Percentiles rank a stretch among this genome's conserved stretches.
These are phyloP conservation scores for Drosophila varians DNA, from an alignment of 1,140 invertebrate species.

Conservation along the genomic window DNA sequence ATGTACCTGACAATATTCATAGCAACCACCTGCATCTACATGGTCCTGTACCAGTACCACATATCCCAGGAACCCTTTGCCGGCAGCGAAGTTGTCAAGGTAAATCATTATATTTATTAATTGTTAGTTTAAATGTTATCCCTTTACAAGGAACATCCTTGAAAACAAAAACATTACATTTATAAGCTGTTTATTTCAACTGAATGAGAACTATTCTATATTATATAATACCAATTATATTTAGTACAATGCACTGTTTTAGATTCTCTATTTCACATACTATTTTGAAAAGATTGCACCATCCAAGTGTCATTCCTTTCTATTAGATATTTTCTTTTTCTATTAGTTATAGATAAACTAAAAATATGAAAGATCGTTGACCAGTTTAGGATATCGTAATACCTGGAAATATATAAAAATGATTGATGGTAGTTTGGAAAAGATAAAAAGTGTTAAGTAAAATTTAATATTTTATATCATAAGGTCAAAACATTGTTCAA, in stretches of 20 bases:
- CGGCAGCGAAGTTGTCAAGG: conserved; percentile 70
- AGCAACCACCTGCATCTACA: conserved; percentile 82
- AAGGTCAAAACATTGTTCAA: background rate
- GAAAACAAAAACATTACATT: too few species aligned
- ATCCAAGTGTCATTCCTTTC: background rate
- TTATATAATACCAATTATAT: too few species aligned
- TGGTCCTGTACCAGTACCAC: conserved; percentile 83
- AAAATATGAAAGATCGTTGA: background rate
- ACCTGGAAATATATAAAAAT: background rate
- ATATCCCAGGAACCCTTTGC: conserved; percentile 69
- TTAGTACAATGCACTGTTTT: background rate
- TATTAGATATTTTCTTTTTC: too few species aligned
- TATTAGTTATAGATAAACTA: too few species aligned
- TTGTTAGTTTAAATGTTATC: too few species aligned
- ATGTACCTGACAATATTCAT: conserved; percentile 84
- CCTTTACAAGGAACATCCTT: too few species aligned
- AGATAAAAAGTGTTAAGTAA: background rate
- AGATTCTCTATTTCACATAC: background rate
- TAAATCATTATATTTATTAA: conserved; percentile 31
- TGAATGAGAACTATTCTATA: background rate
- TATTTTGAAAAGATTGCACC: background rate
- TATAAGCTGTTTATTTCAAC: too few species aligned
- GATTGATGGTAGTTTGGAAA: too few species aligned
- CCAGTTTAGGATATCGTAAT: too few species aligned
- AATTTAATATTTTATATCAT: background rate